Conservation (phyloP, 1,140 invertebrate species). For the Bombus soroeensis region DNA sequence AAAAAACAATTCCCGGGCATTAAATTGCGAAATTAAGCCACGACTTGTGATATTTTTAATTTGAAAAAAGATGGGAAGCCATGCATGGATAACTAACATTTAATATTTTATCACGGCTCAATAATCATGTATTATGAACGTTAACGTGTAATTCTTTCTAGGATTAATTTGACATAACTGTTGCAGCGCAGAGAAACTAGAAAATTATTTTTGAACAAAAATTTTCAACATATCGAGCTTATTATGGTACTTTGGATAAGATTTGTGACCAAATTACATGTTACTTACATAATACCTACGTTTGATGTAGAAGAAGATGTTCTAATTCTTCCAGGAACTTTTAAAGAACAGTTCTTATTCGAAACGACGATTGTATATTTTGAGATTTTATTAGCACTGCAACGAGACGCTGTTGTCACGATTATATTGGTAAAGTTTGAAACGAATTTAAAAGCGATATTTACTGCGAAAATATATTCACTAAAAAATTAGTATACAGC, state of each 20-base stretch:
- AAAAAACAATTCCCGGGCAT: slow-evolving; percentile 7
- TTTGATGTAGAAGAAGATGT: no score
- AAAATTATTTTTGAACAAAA: neutral
- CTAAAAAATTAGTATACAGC: no score
- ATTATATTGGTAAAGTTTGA: no score
- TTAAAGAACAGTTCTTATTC: no score
- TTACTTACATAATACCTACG: neutral
- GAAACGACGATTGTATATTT: no score
- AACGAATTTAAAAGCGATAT: no score
- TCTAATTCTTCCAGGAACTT: no score
- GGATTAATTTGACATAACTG: neutral
- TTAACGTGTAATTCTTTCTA: neutral
- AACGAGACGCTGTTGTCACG: no score
- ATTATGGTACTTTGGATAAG: neutral
- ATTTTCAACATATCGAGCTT: rapidly evolving
- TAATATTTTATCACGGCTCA: neutral
- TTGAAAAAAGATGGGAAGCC: neutral
- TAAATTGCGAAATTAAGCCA: slow-evolving; percentile 17
- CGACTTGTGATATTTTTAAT: slow-evolving; percentile 5
- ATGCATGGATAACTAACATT: neutral
- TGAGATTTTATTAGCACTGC: no score
- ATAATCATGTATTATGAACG: neutral
- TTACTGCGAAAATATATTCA: no score
- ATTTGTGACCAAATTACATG: neutral
- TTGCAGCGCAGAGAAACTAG: neutral